These are phyloP conservation scores for Myioborus miniatus DNA, from an alignment of 2,797 vertebrate genomes.

Conservation along the genomic window DNA sequence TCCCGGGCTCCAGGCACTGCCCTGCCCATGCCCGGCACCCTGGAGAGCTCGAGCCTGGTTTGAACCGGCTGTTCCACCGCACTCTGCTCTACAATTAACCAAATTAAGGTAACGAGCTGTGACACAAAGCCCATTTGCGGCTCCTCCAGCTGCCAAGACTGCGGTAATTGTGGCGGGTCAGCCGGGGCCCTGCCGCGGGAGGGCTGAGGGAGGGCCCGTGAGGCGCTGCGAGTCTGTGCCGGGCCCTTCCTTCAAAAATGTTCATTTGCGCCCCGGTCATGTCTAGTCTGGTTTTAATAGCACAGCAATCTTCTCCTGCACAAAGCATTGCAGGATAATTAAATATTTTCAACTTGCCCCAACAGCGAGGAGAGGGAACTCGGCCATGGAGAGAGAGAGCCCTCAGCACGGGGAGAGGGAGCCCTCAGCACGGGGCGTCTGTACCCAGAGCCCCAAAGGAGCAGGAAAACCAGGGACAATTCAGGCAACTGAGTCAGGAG, in stretches of 20 bases:
- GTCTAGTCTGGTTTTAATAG: background rate
- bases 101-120: constrained; percentile 59
- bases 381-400: background rate
- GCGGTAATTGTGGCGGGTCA: background rate
- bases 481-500: background rate
- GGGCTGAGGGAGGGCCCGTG: background rate
- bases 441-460: background rate
- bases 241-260: background rate
- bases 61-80: background rate
- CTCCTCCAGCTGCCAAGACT: constrained; percentile 21
- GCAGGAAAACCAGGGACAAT: background rate
- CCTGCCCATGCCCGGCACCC: background rate
- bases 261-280: background rate
- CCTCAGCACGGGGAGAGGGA: background rate
- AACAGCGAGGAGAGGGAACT: background rate
- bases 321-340: background rate
- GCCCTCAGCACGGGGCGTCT: background rate
- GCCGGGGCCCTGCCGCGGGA: background rate
- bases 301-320: background rate
- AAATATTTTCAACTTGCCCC: background rate
- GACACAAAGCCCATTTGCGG: constrained; percentile 42
- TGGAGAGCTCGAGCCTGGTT: background rate
- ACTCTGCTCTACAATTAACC: constrained; percentile 66
- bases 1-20: background rate
- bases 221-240: background rate